Percentiles rank a stretch among this genome's conserved stretches.
phyloP scores from a whole-genome alignment of 1,140 invertebrate species.

The Drosophila equinoxialis region DNA sequence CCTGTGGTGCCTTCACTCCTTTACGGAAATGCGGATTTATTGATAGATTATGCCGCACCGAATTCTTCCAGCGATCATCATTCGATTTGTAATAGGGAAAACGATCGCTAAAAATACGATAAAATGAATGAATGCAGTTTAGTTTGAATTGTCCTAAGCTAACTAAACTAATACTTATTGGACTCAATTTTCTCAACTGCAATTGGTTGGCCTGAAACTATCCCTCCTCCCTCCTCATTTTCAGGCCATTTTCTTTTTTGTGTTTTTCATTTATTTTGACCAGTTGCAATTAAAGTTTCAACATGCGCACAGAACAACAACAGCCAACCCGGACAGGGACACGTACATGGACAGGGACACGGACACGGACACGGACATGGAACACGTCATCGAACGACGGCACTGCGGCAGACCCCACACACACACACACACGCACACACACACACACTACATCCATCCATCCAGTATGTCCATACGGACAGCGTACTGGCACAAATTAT shows the following conservation, averaged over 20 bases:
- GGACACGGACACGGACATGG: constrained; percentile 28
- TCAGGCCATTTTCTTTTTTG: constrained; percentile 16
- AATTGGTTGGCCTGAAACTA: constrained; percentile 14
- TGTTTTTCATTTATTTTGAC: constrained; percentile 47
- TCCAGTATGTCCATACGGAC: constrained; percentile 41
- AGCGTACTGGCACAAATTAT: constrained; percentile 76
- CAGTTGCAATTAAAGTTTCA: constrained; percentile 70
- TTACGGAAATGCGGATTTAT: constrained; percentile 95
- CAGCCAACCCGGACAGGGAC: constrained; percentile 35
- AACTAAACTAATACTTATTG: not conserved
- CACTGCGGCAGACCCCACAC: constrained; percentile 62
- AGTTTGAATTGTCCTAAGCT: too few relatives aligned
- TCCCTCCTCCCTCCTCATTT: not conserved
- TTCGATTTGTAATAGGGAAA: constrained; percentile 94
- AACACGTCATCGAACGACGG: constrained; percentile 67
- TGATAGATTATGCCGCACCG: constrained; percentile 92
- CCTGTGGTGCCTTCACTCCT: constrained; percentile 91
- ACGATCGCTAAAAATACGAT: constrained; percentile 83
- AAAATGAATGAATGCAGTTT: too few relatives aligned
- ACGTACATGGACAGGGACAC: constrained; percentile 19
- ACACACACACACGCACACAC: constrained; percentile 42
- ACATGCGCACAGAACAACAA: constrained; percentile 12
- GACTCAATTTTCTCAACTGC: not conserved
- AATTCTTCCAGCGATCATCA: constrained; percentile 96
- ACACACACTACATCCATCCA: constrained; percentile 11